Evolutionary conservation across 2,888 invertebrate genomes (phyloP), one percentile per base, ranked within the genome.

Genomic region (Nudaria mundana): DNA sequence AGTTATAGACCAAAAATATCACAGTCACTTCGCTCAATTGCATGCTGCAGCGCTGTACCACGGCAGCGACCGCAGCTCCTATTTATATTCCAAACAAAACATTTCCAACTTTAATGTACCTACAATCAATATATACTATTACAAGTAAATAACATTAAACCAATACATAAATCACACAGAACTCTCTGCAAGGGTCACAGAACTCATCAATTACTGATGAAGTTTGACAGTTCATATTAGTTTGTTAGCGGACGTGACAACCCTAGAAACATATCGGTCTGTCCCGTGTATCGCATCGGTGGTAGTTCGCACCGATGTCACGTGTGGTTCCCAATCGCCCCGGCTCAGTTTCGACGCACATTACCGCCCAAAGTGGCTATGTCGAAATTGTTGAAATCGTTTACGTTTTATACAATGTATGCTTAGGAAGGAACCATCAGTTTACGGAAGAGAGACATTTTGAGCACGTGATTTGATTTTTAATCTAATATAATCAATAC

Each of bases 271-370:
- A 37, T 44, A 29, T 28, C 31, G 41, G 28, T 14, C 46, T 59
- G 34, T 44, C n/a, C n/a, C n/a, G 20, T 20, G 8, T 2, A 2
- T 20, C 20, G 20, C 7, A 59, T 59, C 49, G 47, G 13, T 22
- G 36, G 44, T 40, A 56, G 49, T 63, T 64, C 53, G 49, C 51
- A 53, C 48, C 51, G 52, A 48, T 62, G 64, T 64, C 64, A 67
- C 66, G 63, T 58, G 54, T 53, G 48, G 34, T 42, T 33, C 40
- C 41, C 55, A 54, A 56, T 52, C 60, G 40, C 50, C 59, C 56
- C 49, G 49, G 45, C 59, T 59, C 62, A 54, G 58, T 69, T 66
- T 55, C 66, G 52, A 50, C 43, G 12, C 46, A 52, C 61, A 63
- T 67, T 64, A 65, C 54, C 55, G 44, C 56, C 44, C 42, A 57